These are phyloP conservation scores for Strongylocentrotus purpuratus DNA, from an alignment of 35 echinoderm and acorn worm species.

Conservation along the genomic window DNA sequence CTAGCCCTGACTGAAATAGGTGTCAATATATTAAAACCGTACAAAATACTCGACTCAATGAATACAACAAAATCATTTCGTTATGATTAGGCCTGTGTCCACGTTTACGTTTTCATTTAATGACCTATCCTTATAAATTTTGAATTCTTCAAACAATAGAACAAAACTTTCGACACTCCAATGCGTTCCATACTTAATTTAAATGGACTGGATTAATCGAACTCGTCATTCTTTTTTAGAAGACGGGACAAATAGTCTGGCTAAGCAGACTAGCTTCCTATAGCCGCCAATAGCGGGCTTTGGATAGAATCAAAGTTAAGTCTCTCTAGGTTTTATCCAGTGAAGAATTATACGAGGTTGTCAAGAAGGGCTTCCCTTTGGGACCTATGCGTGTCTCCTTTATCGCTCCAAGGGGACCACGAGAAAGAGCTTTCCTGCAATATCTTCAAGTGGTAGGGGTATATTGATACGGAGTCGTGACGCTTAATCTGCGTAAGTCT, in stretches of 20 bases:
- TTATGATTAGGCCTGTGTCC: no score
- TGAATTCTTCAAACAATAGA: no score
- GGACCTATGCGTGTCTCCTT: background rate
- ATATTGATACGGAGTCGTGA: background rate
- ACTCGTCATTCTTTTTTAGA: background rate
- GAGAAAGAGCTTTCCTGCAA: background rate
- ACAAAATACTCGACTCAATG: no score
- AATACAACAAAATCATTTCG: no score
- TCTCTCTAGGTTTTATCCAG: background rate
- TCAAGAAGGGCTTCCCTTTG: background rate
- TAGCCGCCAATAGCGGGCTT: background rate
- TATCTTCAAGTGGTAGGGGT: background rate
- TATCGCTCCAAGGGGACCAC: background rate
- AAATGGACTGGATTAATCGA: no score
- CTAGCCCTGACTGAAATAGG: no score
- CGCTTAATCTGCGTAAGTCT: background rate
- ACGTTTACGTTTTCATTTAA: no score
- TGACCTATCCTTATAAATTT: no score
- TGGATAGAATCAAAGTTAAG: background rate
- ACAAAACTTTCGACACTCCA: no score
- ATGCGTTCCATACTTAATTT: no score
- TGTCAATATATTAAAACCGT: no score
- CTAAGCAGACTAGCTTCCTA: background rate
- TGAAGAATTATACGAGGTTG: background rate
- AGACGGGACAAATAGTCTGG: background rate